Evolutionary conservation across 2,113 vertebrate genomes (phyloP), one percentile per base, ranked within the genome.

Genomic region (Columba livia): DNA sequence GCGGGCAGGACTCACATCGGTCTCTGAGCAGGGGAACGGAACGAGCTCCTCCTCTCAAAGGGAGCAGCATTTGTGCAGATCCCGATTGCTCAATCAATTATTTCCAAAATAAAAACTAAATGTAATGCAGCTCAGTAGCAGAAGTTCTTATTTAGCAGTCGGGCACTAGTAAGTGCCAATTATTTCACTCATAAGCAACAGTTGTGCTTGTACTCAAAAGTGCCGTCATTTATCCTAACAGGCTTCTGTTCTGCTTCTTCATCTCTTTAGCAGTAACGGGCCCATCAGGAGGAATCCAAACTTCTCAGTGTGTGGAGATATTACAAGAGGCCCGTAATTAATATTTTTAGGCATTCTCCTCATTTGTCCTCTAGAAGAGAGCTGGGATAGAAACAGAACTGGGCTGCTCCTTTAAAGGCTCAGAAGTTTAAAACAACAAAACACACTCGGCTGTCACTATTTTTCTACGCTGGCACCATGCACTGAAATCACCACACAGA

Each of bases 61-160:
- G 12, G 6, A 75, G 12, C 0, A 75, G 18, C 11, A 14, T 75
- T 89, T 88, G 64, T 8, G 2, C 66, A 75, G 34, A 85, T 36
- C 40, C 20, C 0, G 0, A n/a, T 57, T 89, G 75, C 66, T 72
- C 57, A 78, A 31, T 50, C 17, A 50, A 21, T 47, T 60, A 42
- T 36, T 91, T 94, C 78, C 66, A 95, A 91, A 67, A 78, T 47
- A 48, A 82, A 84, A 92, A 56, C 18, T 61, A 85, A 47, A 70
- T 44, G 28, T 60, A 71, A 75, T 19, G 17, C 15, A 78, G 36
- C 15, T 34, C 50, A 72, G 20, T 11, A 82, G 53, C 50, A 82
- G 69, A 58, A 79, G 53, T 58, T 79, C 34, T 67, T 38, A 56
- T 53, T 87, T 67, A 83, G 67, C 75, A 73, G 85, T 7, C 79